Base-by-base conservation (phyloP, 2,888 invertebrate species). In the Lutraria lutraria region DNA sequence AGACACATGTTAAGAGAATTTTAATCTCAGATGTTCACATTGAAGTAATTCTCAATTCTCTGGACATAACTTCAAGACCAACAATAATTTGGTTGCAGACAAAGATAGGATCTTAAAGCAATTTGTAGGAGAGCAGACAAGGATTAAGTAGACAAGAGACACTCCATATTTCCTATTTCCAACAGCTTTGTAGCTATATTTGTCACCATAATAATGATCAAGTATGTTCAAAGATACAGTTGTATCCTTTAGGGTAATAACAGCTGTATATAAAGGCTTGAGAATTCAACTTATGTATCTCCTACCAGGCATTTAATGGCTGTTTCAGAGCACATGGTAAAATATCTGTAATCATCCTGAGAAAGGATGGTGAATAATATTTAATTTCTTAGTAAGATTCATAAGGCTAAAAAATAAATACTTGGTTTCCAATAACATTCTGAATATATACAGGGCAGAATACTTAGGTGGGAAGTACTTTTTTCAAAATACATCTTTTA, bases 201-300 rank as follows among this genome's bases (percentile, higher is more conserved):
- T 63, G 21, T n/a, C 21, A 63, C 19, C 63, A 63, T 63, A n/a
- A n/a, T 63, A n/a, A 63, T 3, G n/a, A 63, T n/a, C 10, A 63
- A n/a, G 63, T 3, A 21, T 63, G 63, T 21, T n/a, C 63, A 63
- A 63, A 63, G 63, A 19, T 63, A n/a, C n/a, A 63, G n/a, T 63
- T 63, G 63, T n/a, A n/a, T 63, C 63, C 63, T 63, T n/a, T n/a
- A 0, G n/a, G 63, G n/a, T n/a, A 63, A n/a, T 63, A 63, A 63
- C 10, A n/a, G 12, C 63, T 6, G 21, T 63, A 63, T 60, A 13
- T 63, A 21, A n/a, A 63, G 19, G n/a, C 63, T 21, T n/a, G 21
- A n/a, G n/a, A 21, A 10, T n/a, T n/a, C n/a, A 63, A 63, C 12
- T 10, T n/a, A 21, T 21, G 1, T n/a, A n/a, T 63, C 63, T 6